phyloP scores from a whole-genome alignment of 2,113 vertebrate species.

The Antechinus stuartii region DNA sequence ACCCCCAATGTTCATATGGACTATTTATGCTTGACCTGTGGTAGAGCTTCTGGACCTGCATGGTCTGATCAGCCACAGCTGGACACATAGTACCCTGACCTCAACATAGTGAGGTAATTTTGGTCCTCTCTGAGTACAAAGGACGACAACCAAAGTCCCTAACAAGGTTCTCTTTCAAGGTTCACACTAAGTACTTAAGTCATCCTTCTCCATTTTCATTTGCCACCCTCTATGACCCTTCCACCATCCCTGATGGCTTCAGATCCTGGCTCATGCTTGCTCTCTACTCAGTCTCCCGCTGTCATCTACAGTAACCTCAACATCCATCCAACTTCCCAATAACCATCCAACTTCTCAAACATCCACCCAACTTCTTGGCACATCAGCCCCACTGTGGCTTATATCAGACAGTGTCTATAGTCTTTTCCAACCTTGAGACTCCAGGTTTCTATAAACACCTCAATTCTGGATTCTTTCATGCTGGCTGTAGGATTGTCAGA shows the following conservation, averaged over 20 bases:
- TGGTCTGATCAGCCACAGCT: too few species aligned
- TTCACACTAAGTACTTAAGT: neutral
- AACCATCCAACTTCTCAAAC: neutral
- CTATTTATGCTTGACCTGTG: neutral
- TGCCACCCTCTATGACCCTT: neutral
- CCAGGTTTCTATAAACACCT: neutral
- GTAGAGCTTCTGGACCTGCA: neutral
- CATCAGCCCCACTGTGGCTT: neutral
- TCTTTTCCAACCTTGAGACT: neutral
- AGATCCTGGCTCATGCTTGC: neutral
- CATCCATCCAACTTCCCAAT: neutral
- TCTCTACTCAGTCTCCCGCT: neutral
- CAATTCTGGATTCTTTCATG: neutral
- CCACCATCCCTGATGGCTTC: neutral
- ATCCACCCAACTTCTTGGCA: neutral
- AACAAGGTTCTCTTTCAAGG: neutral
- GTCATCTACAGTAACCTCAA: neutral
- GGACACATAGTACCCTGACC: neutral
- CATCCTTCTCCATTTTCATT: neutral
- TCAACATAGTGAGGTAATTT: neutral
- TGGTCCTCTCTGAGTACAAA: neutral
- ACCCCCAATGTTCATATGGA: too few species aligned
- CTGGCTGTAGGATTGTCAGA: neutral
- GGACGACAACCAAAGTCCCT: neutral
- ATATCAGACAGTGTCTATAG: neutral